Evolutionary conservation across 2,113 vertebrate genomes (phyloP).

Genomic region (Psammodynastes pulverulentus): DNA sequence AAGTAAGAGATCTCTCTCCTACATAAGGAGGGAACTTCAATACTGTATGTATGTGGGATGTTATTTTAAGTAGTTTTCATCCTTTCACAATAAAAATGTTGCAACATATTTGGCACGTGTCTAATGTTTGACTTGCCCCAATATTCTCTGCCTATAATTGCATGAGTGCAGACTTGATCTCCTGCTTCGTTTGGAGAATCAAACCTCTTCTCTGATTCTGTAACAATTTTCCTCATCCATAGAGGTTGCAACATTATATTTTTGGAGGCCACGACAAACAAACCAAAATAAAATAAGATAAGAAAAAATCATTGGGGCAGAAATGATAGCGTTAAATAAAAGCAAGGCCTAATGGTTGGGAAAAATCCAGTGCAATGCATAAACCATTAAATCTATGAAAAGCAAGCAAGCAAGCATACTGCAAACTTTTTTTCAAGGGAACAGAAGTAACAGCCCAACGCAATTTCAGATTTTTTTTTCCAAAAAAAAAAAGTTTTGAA

Average conservation of each 20-base stretch:
- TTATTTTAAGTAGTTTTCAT: not conserved
- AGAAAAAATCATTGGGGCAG: not conserved
- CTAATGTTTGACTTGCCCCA: not conserved
- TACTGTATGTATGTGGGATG: not conserved
- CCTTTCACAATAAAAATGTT: not conserved
- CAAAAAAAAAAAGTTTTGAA: not conserved
- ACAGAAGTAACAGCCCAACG: not conserved
- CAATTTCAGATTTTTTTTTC: not conserved
- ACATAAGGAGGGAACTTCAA: not conserved
- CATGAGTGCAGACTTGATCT: not conserved
- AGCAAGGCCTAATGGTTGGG: not conserved
- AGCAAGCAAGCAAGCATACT: not conserved
- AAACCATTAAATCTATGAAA: not conserved
- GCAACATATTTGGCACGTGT: not conserved
- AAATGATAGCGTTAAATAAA: not conserved
- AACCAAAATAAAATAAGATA: not conserved
- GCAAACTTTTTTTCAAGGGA: not conserved
- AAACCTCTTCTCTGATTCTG: not conserved
- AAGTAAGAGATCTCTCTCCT: not conserved
- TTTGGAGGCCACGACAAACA: not conserved
- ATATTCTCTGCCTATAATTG: not conserved
- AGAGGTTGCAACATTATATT: not conserved
- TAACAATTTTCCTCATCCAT: not conserved
- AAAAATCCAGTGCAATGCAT: not conserved
- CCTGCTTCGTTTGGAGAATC: not conserved